Base-by-base conservation (phyloP, 2,888 invertebrate genomes). In the Spodoptera exigua region DNA sequence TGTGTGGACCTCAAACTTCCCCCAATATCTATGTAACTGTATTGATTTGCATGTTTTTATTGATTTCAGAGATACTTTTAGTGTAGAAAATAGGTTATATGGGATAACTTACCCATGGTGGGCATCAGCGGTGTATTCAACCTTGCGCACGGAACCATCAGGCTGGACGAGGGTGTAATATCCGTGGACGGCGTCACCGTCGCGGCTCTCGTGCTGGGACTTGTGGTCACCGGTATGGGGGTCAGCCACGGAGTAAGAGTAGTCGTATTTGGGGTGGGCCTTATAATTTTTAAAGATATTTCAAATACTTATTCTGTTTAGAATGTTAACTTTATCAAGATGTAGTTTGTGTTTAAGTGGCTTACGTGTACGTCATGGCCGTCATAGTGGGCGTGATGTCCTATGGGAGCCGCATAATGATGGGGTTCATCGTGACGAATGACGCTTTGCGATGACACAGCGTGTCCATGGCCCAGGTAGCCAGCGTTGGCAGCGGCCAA, bases 201-300 rank as follows among this genome's bases (percentile, higher is more conserved):
- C 94, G 76, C 93, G 90, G 70, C 83, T 85, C 83, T 95, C 95
- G 78, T 93, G 91, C 84, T 94, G 95, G 39, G 90, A 89, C 85
- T 95, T 95, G 84, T 95, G 91, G 88, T 95, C 95, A 34, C 95
- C 95, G 66, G 95, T 95, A 79, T 95, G 95, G 11, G 91, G 90
- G 84, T 95, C 95, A 39, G 93, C 84, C 61, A 95, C 95, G 61
- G 94, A 94, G 86, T 95, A 95, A 14, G 90, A 88, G 82, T 90
- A 95, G 80, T 92, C 88, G 76, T 92, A 92, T 85, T 89, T 90
- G 18, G 92, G 91, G 66, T 92, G 85, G 46, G 90, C 85, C 89
- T 92, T 61, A 4, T 47, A 4, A 16, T 2, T n/a, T 11, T 27
- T 14, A 2, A 37, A 17, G n/a, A n/a, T n/a, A n/a, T n/a, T n/a